Conservation (phyloP, 1,140 invertebrate genomes). For the Bathynomus jamesi region DNA sequence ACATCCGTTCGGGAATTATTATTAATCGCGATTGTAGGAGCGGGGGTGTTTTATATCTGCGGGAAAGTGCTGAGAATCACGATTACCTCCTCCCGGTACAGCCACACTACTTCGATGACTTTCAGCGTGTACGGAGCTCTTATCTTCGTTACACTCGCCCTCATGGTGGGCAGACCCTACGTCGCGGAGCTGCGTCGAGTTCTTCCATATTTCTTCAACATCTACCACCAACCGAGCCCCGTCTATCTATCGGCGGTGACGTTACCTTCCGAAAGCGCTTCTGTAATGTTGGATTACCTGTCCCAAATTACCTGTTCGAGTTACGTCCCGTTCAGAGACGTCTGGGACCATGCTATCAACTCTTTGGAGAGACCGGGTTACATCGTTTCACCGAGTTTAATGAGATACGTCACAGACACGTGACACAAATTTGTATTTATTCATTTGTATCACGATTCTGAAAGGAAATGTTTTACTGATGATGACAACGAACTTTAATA, state of each 20-base stretch:
- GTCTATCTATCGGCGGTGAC: background rate
- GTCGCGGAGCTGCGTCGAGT: background rate
- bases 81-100: no score
- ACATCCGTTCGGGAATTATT: background rate
- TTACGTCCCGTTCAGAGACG: background rate
- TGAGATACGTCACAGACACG: background rate
- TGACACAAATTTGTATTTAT: background rate
- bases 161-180: background rate
- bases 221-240: background rate
- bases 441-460: background rate
- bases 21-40: background rate
- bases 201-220: background rate
- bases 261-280: background rate
- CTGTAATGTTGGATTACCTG: background rate
- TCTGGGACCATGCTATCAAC: background rate
- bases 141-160: background rate
- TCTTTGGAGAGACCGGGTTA: background rate
- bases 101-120: background rate
- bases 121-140: background rate
- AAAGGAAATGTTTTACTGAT: no score
- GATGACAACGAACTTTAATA: no score
- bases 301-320: background rate
- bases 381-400: background rate
- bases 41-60: background rate
- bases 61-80: background rate